Conservation (phyloP, 53 echinoderm and acorn worm genomes). For the Pentamera pediparva region DNA sequence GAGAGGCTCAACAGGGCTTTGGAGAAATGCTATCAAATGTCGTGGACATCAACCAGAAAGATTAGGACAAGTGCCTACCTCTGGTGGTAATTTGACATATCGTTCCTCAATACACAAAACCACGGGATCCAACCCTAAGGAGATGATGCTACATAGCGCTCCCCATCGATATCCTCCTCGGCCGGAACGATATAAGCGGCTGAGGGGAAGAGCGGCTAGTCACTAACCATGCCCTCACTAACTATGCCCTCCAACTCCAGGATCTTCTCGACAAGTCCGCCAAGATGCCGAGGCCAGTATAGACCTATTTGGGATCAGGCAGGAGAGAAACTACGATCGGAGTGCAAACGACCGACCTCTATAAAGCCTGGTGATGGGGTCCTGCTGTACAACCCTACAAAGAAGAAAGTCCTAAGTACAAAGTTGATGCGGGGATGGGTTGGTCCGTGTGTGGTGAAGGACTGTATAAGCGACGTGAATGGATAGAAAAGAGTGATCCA, state of each 20-base stretch:
- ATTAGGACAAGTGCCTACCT: conserved; percentile 20
- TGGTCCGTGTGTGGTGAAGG: not conserved
- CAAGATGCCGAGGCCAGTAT: not conserved
- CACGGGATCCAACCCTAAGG: not conserved
- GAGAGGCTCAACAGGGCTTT: conserved; percentile 29
- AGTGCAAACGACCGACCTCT: not conserved
- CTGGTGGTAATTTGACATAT: not conserved
- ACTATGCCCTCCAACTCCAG: not conserved
- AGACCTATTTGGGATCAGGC: not conserved
- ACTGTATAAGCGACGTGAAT: not conserved
- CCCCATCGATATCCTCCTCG: not conserved
- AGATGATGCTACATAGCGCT: not conserved
- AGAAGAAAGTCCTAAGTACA: conserved; percentile 2
- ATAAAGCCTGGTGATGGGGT: not conserved
- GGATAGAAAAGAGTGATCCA: not conserved
- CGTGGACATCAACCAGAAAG: conserved; percentile 26
- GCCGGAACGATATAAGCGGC: no score
- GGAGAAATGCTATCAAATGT: conserved; percentile 29
- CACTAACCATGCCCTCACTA: no score
- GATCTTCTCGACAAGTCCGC: not conserved
- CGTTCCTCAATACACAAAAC: not conserved
- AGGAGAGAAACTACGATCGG: conserved; percentile 6
- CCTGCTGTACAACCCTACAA: not conserved
- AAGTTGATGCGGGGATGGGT: not conserved
- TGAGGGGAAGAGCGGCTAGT: not conserved